Evolutionary conservation across 2,797 vertebrate species (phyloP).

Genomic region (Chelidonichthys spinosus): DNA sequence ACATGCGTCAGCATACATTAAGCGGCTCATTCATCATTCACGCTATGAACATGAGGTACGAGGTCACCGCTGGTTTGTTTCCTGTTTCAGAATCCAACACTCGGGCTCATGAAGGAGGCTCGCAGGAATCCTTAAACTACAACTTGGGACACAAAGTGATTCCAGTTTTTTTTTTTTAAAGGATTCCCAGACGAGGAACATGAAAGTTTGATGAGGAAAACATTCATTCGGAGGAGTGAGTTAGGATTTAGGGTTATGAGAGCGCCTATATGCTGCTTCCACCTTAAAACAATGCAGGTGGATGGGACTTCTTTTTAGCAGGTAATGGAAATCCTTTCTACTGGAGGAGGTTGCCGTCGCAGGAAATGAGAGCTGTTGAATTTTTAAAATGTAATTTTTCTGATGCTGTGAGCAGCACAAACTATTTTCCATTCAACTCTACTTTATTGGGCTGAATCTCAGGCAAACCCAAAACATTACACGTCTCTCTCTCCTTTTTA

Average conservation of each 20-base stretch:
- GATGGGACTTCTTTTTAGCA: background rate
- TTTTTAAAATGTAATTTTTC: conserved; percentile 42
- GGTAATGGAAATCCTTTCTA: background rate
- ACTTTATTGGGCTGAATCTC: background rate
- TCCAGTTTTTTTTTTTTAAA: background rate
- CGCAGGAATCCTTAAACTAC: conserved; percentile 33
- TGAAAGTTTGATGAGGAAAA: conserved; percentile 44
- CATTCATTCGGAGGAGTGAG: conserved; percentile 7
- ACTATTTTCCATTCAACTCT: conserved; percentile 11
- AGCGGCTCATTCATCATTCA: conserved; percentile 70
- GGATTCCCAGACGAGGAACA: conserved; percentile 10
- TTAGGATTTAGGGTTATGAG: conserved; percentile 21
- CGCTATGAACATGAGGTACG: conserved; percentile 47
- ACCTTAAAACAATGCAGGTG: background rate
- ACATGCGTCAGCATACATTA: conserved; percentile 73
- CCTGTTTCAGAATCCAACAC: conserved; percentile 25
- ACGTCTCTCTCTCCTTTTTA: background rate
- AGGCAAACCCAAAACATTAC: background rate
- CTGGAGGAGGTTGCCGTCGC: background rate
- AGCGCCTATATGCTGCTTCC: background rate
- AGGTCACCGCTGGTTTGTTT: conserved; percentile 52
- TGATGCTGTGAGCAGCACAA: conserved; percentile 13
- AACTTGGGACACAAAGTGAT: conserved; percentile 11
- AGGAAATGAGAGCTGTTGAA: conserved; percentile 18
- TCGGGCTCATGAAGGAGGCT: conserved; percentile 46